Percentiles rank a stretch among this genome's conserved stretches.
phyloP scores from a whole-genome alignment of 2,797 vertebrate species.

The Eulemur albifrons region DNA sequence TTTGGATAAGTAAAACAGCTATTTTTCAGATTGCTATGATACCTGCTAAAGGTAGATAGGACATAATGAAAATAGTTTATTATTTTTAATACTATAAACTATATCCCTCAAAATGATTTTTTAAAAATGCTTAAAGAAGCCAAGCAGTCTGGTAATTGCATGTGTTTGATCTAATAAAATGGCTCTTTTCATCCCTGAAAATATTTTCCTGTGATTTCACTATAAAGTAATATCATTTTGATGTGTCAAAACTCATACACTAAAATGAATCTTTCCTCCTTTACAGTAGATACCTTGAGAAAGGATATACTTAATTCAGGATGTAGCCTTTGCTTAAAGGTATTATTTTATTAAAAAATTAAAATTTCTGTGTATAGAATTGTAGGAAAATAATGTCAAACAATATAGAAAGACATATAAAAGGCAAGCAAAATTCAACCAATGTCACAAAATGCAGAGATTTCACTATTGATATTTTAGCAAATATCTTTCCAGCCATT shows the following conservation, averaged over 20 bases:
- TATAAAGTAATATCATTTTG: not conserved
- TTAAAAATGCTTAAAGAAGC: not conserved
- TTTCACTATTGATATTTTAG: not conserved
- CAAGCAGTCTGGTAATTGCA: not conserved
- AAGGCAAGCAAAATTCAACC: not conserved
- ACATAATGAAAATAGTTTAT: not conserved
- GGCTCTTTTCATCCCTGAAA: not conserved
- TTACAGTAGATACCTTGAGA: not conserved
- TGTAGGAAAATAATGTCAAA: conserved; percentile 1
- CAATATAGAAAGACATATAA: not conserved
- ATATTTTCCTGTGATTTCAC: not conserved
- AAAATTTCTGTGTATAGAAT: not conserved
- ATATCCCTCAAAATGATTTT: not conserved
- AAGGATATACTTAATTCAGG: not conserved
- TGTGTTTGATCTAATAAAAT: not conserved
- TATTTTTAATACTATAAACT: not conserved
- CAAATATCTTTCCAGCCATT: not conserved
- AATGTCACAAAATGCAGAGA: not conserved
- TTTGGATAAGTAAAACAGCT: not conserved
- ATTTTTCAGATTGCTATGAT: not conserved
- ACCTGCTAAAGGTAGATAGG: not conserved
- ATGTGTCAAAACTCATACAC: not conserved
- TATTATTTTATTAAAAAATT: conserved; percentile 17
- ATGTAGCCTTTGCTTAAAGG: not conserved
- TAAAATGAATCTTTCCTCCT: not conserved